Conservation (phyloP, 2,113 vertebrate genomes). For the Sphaerodactylus townsendi region DNA sequence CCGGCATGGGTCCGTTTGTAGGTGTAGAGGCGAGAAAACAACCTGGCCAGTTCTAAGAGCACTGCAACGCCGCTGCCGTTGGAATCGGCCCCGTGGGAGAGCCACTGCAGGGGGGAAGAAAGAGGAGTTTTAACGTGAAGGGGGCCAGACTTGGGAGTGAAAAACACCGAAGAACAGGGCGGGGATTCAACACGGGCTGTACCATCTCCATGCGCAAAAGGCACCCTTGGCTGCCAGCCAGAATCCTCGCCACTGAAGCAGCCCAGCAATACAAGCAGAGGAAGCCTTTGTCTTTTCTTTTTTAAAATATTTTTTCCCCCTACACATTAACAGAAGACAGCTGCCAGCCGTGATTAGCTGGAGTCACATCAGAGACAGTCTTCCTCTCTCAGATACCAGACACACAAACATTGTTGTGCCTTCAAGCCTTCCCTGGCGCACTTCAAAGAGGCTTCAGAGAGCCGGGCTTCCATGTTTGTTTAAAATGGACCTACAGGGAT, state of each 20-base stretch:
- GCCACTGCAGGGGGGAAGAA: constrained; percentile 80
- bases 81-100: constrained; percentile 94
- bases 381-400: background rate
- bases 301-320: too few species aligned
- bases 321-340: too few species aligned
- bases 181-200: too few species aligned
- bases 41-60: constrained; percentile 91
- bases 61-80: constrained; percentile 92
- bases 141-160: too few species aligned
- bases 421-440: background rate
- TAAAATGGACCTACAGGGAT: background rate
- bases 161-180: background rate
- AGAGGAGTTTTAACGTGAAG: background rate
- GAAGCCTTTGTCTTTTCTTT: too few species aligned
- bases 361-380: background rate
- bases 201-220: background rate
- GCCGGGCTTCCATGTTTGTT: too few species aligned
- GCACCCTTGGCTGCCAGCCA: background rate
- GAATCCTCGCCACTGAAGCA: background rate
- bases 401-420: too few species aligned
- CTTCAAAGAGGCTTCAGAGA: background rate
- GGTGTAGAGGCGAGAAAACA: constrained; percentile 97
- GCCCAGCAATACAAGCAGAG: background rate
- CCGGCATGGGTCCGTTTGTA: constrained; percentile 95
- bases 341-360: background rate